phyloP scores from a whole-genome alignment of 2,888 invertebrate genomes.

The Sinohyriopsis cumingii region DNA sequence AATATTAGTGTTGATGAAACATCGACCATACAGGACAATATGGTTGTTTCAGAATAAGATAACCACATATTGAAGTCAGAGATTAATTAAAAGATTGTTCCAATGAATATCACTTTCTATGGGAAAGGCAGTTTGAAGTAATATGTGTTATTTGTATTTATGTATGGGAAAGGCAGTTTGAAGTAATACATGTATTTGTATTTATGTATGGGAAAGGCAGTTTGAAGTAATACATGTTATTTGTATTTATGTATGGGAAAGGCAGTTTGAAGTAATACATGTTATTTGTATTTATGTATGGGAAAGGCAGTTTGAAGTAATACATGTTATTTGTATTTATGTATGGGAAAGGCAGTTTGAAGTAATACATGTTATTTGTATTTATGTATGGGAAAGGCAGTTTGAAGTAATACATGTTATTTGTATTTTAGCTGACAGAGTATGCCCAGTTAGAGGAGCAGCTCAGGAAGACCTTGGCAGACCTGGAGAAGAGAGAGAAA shows the following conservation, averaged over 20 bases:
- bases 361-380: background rate
- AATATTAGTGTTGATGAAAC: too few relatives aligned
- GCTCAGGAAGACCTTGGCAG: conserved; percentile 67
- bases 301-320: background rate
- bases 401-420: background rate
- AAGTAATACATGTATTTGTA: background rate
- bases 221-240: background rate
- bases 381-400: background rate
- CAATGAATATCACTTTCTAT: background rate
- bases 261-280: background rate
- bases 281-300: background rate
- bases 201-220: background rate
- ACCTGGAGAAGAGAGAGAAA: conserved; percentile 71
- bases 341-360: background rate
- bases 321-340: background rate
- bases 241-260: background rate
- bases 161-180: background rate
- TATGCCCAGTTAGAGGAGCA: conserved; percentile 70
- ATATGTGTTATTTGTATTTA: background rate
- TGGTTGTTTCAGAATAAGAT: too few relatives aligned
- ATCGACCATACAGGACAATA: too few relatives aligned
- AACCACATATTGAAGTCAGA: too few relatives aligned
- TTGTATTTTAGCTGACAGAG: conserved; percentile 61
- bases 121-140: background rate
- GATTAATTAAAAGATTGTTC: too few relatives aligned